Conservation (phyloP, 2,113 vertebrate species). For the Tyrannus savana region DNA sequence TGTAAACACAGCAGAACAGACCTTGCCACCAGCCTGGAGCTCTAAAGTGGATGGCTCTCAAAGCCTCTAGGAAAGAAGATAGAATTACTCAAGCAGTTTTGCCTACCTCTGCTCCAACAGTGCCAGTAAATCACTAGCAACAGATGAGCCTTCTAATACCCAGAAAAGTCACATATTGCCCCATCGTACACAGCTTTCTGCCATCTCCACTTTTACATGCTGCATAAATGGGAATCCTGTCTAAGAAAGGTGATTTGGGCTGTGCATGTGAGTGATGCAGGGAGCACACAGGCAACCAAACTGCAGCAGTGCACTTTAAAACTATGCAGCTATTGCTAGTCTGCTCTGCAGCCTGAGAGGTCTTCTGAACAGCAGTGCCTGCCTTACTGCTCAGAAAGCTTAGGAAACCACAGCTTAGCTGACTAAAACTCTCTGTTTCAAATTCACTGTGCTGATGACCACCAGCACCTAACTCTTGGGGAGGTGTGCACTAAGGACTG, state of each 20-base stretch:
- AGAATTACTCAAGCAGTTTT: not conserved
- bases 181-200: not conserved
- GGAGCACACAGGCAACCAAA: not conserved
- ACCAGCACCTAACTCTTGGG: not conserved
- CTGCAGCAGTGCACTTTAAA: not conserved
- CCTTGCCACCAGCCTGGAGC: not conserved
- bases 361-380: not conserved
- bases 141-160: not conserved
- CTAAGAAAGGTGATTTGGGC: not conserved
- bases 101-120: not conserved
- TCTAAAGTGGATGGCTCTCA: not conserved
- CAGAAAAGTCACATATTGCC: not conserved
- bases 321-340: not conserved
- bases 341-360: not conserved
- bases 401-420: not conserved
- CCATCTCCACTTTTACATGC: not conserved
- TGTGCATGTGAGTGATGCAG: accelerated
- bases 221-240: not conserved
- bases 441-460: not conserved
- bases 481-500: accelerated
- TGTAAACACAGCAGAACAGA: not conserved
- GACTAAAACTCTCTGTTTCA: not conserved
- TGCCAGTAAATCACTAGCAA: not conserved
- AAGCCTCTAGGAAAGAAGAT: not conserved
- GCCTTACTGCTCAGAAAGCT: not conserved